Evolutionary conservation across 2,797 vertebrate species (phyloP), one percentile per base, ranked within the genome.

Genomic region (Astyanax mexicanus): DNA sequence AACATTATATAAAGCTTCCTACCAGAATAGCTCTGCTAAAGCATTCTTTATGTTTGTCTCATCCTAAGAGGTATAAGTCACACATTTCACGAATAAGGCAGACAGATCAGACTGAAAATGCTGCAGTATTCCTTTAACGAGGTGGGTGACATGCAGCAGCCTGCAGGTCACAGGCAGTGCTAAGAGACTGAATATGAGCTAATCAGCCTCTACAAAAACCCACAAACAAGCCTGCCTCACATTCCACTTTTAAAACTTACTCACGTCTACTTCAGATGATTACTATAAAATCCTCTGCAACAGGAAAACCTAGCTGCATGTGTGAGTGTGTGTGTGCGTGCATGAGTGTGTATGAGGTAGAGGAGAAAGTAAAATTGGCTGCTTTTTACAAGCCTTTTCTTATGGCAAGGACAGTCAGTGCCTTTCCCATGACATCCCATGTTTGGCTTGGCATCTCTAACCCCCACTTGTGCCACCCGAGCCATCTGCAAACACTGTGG

Each of bases 91-190:
- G 32, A 32, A 32, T 32, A 5, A 32, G 29, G 29, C 2, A 32
- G 29, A 32, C 29, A 32, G 29, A 32, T 32, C 29, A 2, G 5
- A 32, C 29, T 32, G 29, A 32, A 32, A 12, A 42, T 11, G 40
- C 11, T 42, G 40, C 2, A 42, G 40, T 42, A 1, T 85, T 81
- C 77, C 60, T 84, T 86, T 87, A 88, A 88, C 81, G 60, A 79
- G 45, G 17, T 55, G 37, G 70, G 83, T 88, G 88, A 86, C 84
- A 84, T 81, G 82, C 38, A 61, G 69, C 72, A 74, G 80, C 73
- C 74, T 81, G 77, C 70, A 84, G 76, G 86, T 88, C 87, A 86
- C 79, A 82, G 82, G 80, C 75, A 84, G 80, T 60, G 32, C 80
- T 70, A 80, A 84, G 86, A 87, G 85, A 86, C 70, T 78, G 75